Evolutionary conservation across 2,113 vertebrate species (phyloP).

Genomic region (Perca flavescens): DNA sequence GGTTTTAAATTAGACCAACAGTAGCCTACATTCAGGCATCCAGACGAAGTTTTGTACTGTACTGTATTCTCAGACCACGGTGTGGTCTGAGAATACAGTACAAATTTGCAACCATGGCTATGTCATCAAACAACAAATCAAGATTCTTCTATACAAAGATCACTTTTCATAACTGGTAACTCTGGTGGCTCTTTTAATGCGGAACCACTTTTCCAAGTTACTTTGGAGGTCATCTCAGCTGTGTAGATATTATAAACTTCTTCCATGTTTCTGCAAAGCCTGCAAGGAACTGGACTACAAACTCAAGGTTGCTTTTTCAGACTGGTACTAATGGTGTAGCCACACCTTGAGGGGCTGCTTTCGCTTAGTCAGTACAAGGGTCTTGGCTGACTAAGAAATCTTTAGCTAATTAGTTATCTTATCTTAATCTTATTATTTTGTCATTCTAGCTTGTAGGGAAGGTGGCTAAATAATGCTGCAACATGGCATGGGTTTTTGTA

Average conservation of each 20-base stretch:
- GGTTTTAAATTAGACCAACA: slow-evolving; percentile 3
- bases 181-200: neutral
- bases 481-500: too few relatives aligned
- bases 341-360: neutral
- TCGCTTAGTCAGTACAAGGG: neutral
- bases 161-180: neutral
- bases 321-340: too few relatives aligned
- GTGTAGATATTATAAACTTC: neutral
- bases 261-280: neutral
- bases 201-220: neutral
- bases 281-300: neutral
- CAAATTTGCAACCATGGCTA: neutral
- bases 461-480: too few relatives aligned
- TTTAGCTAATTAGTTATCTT: neutral
- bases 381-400: neutral
- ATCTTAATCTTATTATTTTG: too few relatives aligned
- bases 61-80: too few relatives aligned
- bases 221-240: neutral
- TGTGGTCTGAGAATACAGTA: neutral
- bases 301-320: neutral
- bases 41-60: too few relatives aligned
- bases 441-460: too few relatives aligned
- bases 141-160: neutral
- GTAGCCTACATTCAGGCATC: neutral
- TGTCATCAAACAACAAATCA: neutral